Percentiles rank a stretch among this genome's conserved stretches.
phyloP scores from a whole-genome alignment of 2,797 vertebrate species.

The Typhlichthys eigenmanni region DNA sequence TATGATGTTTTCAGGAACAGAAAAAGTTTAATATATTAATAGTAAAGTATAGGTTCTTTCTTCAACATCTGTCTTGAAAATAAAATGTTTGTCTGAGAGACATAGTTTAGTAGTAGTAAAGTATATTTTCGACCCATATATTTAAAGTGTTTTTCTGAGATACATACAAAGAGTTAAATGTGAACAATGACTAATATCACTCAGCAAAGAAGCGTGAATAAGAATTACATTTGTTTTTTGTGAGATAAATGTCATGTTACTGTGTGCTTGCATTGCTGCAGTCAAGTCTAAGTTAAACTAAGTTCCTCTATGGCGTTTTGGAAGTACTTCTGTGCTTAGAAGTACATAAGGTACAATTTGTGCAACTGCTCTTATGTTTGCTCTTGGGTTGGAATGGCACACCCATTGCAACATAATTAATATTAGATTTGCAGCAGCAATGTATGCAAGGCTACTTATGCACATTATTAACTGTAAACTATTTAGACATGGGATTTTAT shows the following conservation, averaged over 20 bases:
- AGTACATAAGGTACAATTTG: constrained; percentile 21
- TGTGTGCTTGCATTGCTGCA: constrained; percentile 1
- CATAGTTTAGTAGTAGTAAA: too few species aligned
- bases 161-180: too few species aligned
- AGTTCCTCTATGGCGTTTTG: neutral
- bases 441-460: neutral
- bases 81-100: neutral
- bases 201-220: too few species aligned
- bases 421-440: neutral
- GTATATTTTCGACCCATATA: too few species aligned
- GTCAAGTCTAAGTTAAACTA: constrained; percentile 10
- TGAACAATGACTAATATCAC: too few species aligned
- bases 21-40: too few species aligned
- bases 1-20: too few species aligned
- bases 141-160: too few species aligned
- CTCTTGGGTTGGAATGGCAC: constrained; percentile 25
- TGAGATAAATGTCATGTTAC: too few species aligned
- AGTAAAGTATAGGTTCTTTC: neutral
- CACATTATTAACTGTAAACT: neutral
- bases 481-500: neutral
- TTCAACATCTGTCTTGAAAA: neutral
- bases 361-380: constrained; percentile 12
- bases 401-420: constrained; percentile 26
- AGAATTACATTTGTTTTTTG: too few species aligned
- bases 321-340: constrained; percentile 13